Evolutionary conservation across 2,113 vertebrate genomes (phyloP).

Genomic region (Chrysochloris asiatica): DNA sequence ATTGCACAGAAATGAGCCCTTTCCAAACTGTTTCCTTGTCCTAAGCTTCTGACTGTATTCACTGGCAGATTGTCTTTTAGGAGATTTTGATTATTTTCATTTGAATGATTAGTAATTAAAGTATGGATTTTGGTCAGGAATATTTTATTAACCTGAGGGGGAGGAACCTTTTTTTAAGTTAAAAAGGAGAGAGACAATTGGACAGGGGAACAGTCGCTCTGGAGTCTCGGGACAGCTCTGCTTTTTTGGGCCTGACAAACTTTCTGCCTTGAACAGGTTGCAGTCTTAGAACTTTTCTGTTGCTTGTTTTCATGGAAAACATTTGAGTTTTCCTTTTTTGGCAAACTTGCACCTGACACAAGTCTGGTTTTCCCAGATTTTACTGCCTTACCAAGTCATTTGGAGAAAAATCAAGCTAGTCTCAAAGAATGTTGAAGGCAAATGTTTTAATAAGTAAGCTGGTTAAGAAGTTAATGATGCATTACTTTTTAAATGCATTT

Average conservation of each 20-base stretch:
- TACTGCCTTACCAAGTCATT: conserved; percentile 16
- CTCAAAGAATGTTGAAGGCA: conserved; percentile 35
- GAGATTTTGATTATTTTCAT: not conserved
- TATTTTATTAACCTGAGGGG: conserved; percentile 39
- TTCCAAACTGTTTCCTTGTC: not conserved
- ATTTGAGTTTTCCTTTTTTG: not conserved
- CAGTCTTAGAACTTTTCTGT: not conserved
- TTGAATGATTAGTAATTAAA: conserved; percentile 15
- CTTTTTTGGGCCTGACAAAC: not conserved
- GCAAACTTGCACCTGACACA: not conserved
- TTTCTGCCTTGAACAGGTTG: not conserved
- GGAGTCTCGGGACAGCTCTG: not conserved
- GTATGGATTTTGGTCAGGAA: not conserved
- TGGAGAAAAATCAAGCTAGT: conserved; percentile 22
- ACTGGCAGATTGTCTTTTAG: not conserved
- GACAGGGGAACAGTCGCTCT: too few species aligned
- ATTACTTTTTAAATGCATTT: conserved; percentile 51
- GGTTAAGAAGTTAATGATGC: conserved; percentile 49
- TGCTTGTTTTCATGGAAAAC: not conserved
- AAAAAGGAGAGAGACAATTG: too few species aligned
- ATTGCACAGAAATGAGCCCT: not conserved
- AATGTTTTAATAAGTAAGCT: conserved; percentile 54
- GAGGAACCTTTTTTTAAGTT: not conserved
- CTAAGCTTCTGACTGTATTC: not conserved
- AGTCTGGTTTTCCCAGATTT: not conserved